phyloP scores from a whole-genome alignment of 2,113 vertebrate genomes.

The Mormoops blainvillei region DNA sequence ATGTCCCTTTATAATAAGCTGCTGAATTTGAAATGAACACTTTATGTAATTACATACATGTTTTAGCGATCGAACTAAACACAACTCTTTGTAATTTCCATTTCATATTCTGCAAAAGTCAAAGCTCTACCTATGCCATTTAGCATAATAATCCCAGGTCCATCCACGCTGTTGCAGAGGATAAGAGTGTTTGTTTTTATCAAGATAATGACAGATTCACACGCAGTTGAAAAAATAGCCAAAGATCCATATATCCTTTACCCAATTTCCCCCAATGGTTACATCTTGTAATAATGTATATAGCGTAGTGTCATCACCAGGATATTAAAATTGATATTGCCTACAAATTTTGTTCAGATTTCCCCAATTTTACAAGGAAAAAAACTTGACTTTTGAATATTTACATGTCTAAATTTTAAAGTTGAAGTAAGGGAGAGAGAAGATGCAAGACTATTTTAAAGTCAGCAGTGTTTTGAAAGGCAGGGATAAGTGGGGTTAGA shows the following conservation, averaged over 20 bases:
- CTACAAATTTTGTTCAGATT: too few species aligned
- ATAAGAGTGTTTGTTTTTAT: too few species aligned
- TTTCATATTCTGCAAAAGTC: background rate
- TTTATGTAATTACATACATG: background rate
- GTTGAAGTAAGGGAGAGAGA: background rate
- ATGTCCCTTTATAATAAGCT: background rate
- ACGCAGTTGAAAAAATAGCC: too few species aligned
- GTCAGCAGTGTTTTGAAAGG: background rate
- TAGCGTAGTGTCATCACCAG: too few species aligned
- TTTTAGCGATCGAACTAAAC: background rate
- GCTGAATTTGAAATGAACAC: background rate
- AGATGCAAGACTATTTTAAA: background rate
- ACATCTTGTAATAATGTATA: too few species aligned
- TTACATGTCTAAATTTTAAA: background rate
- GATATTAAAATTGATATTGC: too few species aligned
- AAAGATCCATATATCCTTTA: too few species aligned
- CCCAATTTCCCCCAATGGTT: too few species aligned
- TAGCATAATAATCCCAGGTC: too few species aligned
- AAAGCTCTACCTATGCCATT: background rate
- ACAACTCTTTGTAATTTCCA: background rate
- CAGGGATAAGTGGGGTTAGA: rapidly evolving
- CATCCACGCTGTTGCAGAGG: too few species aligned
- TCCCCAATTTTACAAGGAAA: too few species aligned
- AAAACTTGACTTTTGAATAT: background rate
- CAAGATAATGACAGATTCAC: too few species aligned